Percentiles rank a stretch among this genome's conserved stretches.
Conservation (phyloP, 2,888 invertebrate species). For the Anodontia alba region DNA sequence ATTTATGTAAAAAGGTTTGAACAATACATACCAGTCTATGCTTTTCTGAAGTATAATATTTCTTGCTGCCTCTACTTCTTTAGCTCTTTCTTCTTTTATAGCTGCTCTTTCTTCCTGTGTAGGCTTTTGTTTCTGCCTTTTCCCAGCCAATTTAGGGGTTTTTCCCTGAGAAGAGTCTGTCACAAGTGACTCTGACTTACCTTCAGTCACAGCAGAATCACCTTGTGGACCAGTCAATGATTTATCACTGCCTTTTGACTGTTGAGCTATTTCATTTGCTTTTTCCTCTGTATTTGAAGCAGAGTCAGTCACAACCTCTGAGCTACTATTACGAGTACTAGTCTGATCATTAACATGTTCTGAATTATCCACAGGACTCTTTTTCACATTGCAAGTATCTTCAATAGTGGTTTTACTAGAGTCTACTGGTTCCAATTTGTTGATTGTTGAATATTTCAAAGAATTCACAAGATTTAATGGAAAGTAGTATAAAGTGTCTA, state of each 20-base stretch:
- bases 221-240: no score
- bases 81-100: conserved; percentile 38
- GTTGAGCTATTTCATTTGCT: no score
- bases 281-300: no score
- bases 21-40: conserved; percentile 64
- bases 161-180: not conserved
- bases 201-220: no score
- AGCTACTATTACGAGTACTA: not conserved
- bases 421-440: not conserved
- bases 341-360: not conserved
- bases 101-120: conserved; percentile 24
- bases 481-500: conserved; percentile 89
- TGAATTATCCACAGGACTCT: not conserved
- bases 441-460: conserved; percentile 33
- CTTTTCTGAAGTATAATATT: conserved; percentile 60
- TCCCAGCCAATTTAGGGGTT: conserved; percentile 2
- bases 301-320: not conserved
- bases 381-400: no score
- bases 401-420: no score
- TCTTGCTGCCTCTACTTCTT: conserved; percentile 62
- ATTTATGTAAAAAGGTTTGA: no score
- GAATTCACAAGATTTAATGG: conserved; percentile 71
- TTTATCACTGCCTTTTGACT: no score
- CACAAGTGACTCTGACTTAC: no score
- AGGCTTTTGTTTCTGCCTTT: conserved; percentile 26